A percentile compares a stretch with the other conserved stretches of the same genome.
Conservation (phyloP, 1,140 invertebrate genomes). For the Papilio machaon region DNA sequence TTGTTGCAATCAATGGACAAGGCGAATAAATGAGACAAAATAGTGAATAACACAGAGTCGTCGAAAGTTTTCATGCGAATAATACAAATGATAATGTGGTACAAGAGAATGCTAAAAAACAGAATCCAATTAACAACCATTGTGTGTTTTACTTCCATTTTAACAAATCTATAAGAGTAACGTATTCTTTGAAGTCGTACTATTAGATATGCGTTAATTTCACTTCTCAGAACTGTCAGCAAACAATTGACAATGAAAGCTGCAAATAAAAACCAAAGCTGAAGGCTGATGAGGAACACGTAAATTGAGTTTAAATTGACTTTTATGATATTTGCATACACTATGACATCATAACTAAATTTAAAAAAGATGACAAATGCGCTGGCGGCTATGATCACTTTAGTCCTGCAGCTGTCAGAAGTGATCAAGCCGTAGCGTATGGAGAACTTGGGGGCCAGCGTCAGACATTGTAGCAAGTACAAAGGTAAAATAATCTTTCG, state of each 20-base stretch:
- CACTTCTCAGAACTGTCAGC: slow-evolving; percentile 1
- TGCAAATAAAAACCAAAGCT: not conserved
- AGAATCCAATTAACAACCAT: not conserved
- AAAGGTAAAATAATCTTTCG: not conserved
- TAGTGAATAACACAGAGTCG: not conserved
- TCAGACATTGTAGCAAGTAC: not conserved
- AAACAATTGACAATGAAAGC: not conserved
- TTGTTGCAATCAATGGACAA: not conserved
- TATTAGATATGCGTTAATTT: slow-evolving; percentile 4
- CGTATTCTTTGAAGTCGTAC: slow-evolving; percentile 3
- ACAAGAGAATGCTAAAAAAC: not conserved
- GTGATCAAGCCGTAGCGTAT: slow-evolving; percentile 9
- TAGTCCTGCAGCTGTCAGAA: not conserved
- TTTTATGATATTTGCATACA: not conserved
- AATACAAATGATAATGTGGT: not conserved
- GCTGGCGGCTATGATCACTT: not conserved
- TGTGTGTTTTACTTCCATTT: not conserved
- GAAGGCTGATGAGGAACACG: not conserved
- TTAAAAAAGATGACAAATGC: not conserved
- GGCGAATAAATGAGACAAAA: not conserved
- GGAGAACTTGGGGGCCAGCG: slow-evolving; percentile 9
- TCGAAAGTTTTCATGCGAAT: not conserved
- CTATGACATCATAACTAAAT: not conserved
- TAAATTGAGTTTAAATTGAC: not conserved
- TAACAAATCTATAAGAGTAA: not conserved